A percentile compares a stretch with the other conserved stretches of the same genome.
phyloP scores from a whole-genome alignment of 2,113 vertebrate genomes.

The Bubo scandiacus region DNA sequence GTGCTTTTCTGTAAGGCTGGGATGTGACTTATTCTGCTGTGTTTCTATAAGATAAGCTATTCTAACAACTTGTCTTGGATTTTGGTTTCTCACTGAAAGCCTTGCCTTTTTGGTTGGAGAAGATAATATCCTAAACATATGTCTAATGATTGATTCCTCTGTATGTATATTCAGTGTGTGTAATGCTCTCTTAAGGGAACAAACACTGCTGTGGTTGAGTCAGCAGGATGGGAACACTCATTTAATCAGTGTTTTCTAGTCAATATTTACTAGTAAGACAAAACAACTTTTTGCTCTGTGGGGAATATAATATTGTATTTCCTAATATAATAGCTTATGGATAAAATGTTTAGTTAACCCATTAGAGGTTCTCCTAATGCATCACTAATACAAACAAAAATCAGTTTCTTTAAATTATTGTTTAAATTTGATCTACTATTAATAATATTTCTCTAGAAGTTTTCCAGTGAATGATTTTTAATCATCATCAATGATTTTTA shows the following conservation, averaged over 20 bases:
- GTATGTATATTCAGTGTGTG: background rate
- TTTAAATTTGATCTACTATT: background rate
- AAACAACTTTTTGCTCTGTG: background rate
- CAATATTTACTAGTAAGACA: conserved; percentile 36
- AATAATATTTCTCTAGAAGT: background rate
- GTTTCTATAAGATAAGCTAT: background rate
- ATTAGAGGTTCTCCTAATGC: background rate
- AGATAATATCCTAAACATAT: conserved; percentile 43
- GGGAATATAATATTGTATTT: background rate
- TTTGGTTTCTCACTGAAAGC: background rate
- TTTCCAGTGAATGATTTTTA: background rate
- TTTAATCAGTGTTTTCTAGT: conserved; percentile 2
- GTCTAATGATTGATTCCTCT: conserved; percentile 29
- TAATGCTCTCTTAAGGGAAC: background rate
- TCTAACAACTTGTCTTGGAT: background rate
- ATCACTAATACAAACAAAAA: background rate
- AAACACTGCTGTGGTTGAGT: background rate
- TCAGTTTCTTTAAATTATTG: background rate
- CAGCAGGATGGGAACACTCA: conserved; percentile 7
- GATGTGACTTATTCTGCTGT: background rate
- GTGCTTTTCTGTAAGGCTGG: background rate
- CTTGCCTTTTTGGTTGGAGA: background rate
- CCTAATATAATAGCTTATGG: background rate
- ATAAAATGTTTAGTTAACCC: background rate
- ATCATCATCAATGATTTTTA: background rate